These are phyloP conservation scores for Aselliscus stoliczkanus DNA, from an alignment of 2,797 vertebrate genomes.

Conservation along the genomic window DNA sequence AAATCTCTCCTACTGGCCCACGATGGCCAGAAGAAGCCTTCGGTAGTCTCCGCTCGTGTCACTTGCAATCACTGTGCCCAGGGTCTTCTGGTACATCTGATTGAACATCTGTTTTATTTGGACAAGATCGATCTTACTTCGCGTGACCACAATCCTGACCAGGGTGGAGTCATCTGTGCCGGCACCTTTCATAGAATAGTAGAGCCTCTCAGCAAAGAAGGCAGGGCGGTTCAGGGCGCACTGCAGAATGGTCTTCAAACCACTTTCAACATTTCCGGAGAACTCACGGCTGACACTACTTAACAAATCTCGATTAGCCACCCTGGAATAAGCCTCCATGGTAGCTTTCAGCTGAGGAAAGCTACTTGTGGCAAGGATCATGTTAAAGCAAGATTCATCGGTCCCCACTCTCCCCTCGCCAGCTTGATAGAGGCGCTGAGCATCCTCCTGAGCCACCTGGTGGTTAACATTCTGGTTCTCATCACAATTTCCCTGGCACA, in stretches of 20 bases:
- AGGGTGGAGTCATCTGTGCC: conserved; percentile 86
- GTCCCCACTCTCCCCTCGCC: conserved; percentile 86
- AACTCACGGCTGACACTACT: conserved; percentile 85
- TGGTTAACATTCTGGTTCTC: conserved; percentile 84
- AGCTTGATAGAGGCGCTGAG: conserved; percentile 86
- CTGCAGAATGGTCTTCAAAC: conserved; percentile 85
- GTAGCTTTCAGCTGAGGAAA: conserved; percentile 86
- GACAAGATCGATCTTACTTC: conserved; percentile 87
- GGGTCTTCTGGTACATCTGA: conserved; percentile 86
- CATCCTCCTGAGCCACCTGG: conserved; percentile 85
- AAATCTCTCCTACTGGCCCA: conserved; percentile 80
- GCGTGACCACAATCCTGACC: conserved; percentile 83
- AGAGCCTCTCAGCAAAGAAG: conserved; percentile 87
- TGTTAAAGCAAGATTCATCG: conserved; percentile 87
- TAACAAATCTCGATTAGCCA: conserved; percentile 84
- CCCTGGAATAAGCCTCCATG: conserved; percentile 84
- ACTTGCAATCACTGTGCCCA: conserved; percentile 81
- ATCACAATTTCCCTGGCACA: conserved; percentile 85
- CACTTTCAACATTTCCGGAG: conserved; percentile 84
- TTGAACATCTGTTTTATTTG: conserved; percentile 85
- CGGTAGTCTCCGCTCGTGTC: conserved; percentile 87
- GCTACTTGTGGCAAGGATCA: conserved; percentile 86
- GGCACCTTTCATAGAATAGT: conserved; percentile 84
- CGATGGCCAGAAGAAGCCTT: conserved; percentile 82
- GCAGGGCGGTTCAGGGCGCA: conserved; percentile 84